phyloP scores from a whole-genome alignment of 2,797 vertebrate species.

The Anisognathus igniventris region DNA sequence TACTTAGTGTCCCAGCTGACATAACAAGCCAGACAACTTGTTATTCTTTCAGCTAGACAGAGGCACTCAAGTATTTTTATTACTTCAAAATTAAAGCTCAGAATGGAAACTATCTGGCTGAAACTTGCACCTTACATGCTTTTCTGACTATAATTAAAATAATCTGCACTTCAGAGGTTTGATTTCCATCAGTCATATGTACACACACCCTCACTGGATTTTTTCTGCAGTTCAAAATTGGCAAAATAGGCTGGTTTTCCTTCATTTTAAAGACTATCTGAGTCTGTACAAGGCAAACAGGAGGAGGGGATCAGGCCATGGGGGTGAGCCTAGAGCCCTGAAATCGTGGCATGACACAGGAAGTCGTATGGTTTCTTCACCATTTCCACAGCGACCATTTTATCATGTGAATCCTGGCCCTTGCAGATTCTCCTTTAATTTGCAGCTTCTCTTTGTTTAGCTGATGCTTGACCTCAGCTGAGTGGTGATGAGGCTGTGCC shows the following conservation, averaged over 20 bases:
- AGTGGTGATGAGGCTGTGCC: not conserved
- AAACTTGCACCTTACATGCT: not conserved
- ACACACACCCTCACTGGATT: not conserved
- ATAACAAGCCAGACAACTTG: not conserved
- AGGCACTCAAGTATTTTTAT: not conserved
- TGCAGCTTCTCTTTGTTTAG: not conserved
- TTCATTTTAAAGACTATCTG: not conserved
- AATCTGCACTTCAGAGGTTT: conserved; percentile 25
- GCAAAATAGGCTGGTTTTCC: not conserved
- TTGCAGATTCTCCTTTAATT: not conserved
- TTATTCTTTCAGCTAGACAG: not conserved
- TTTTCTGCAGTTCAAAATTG: not conserved
- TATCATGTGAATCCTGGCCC: not conserved
- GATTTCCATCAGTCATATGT: not conserved
- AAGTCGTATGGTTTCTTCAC: not conserved
- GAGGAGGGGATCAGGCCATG: not conserved
- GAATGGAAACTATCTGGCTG: conserved; percentile 10
- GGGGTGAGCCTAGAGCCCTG: not conserved
- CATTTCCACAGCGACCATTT: not conserved
- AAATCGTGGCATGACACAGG: not conserved
- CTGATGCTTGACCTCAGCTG: not conserved
- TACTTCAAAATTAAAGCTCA: not conserved
- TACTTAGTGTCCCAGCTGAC: not conserved
- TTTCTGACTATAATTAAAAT: conserved; percentile 37
- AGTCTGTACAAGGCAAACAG: not conserved